Percentiles rank a stretch among this genome's conserved stretches.
phyloP scores from a whole-genome alignment of 92 coral and sea anemone species.

The Umimayanthus kanabou region DNA sequence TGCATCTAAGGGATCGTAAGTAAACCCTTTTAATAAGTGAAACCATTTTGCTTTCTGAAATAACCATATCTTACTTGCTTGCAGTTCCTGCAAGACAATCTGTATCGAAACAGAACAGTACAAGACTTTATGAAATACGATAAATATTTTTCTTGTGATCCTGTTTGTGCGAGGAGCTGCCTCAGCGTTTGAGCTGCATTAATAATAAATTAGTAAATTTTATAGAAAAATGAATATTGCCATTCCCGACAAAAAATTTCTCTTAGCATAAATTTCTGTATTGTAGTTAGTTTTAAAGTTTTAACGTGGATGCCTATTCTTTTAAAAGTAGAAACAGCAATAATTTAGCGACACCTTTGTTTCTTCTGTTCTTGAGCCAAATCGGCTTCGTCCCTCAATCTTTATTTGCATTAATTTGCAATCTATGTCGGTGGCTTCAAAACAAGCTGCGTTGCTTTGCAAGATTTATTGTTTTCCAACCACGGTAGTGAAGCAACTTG shows the following conservation, averaged over 20 bases:
- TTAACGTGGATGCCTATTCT: not conserved
- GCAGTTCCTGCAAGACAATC: not conserved
- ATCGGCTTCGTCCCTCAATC: not conserved
- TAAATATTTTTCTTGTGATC: not conserved
- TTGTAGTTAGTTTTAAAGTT: not conserved
- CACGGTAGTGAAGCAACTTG: not conserved
- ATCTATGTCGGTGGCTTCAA: conserved; percentile 1
- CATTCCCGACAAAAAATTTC: conserved; percentile 40
- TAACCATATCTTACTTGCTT: not conserved
- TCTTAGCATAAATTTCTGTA: conserved; percentile 1
- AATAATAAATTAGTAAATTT: conserved; percentile 79
- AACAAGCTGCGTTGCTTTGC: not conserved
- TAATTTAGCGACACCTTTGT: not conserved
- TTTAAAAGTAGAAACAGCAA: conserved; percentile 2
- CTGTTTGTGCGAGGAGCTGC: not conserved
- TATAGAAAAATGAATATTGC: conserved; percentile 56
- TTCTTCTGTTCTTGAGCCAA: not conserved
- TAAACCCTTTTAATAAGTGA: not conserved
- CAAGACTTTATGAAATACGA: not conserved
- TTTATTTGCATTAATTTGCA: not conserved
- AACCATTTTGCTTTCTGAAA: not conserved
- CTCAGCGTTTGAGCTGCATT: conserved; percentile 32
- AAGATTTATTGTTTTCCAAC: not conserved
- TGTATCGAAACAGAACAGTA: not conserved
- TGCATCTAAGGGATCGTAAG: not conserved